phyloP scores from a whole-genome alignment of 2,797 vertebrate species.

The Schizopygopsis pylzovi region DNA sequence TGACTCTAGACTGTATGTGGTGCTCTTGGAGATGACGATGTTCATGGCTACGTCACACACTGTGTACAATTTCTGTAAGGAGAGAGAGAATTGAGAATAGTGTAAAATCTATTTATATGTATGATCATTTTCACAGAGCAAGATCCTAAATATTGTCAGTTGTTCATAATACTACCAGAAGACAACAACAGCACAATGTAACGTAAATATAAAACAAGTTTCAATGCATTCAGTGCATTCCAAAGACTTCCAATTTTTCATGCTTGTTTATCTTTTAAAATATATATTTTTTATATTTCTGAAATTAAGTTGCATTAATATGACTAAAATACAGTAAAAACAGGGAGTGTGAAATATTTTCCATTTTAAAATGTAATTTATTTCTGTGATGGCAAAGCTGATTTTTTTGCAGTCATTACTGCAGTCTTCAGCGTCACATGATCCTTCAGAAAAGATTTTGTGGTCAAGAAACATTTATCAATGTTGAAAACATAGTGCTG shows the following conservation, averaged over 20 bases:
- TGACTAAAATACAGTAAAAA: neutral
- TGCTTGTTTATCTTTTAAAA: neutral
- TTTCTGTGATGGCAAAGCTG: neutral
- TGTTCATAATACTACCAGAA: neutral
- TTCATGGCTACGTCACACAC: conserved; percentile 99
- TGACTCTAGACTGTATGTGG: conserved; percentile 98
- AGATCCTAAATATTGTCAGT: neutral
- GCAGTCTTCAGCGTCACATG: neutral
- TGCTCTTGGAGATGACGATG: conserved; percentile 98
- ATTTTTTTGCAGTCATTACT: neutral
- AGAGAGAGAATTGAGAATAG: neutral
- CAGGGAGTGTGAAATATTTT: neutral
- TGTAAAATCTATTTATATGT: neutral
- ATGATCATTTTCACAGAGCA: neutral
- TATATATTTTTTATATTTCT: neutral
- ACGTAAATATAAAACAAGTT: neutral
- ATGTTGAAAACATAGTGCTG: neutral
- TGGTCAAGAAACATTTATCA: neutral
- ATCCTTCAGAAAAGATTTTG: neutral
- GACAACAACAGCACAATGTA: neutral
- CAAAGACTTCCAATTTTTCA: neutral
- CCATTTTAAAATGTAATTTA: neutral
- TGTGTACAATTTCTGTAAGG: conserved; percentile 91
- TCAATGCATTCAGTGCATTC: neutral
- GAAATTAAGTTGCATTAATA: neutral